phyloP scores from a whole-genome alignment of 2,888 invertebrate species.

The Phymatocera aterrima region DNA sequence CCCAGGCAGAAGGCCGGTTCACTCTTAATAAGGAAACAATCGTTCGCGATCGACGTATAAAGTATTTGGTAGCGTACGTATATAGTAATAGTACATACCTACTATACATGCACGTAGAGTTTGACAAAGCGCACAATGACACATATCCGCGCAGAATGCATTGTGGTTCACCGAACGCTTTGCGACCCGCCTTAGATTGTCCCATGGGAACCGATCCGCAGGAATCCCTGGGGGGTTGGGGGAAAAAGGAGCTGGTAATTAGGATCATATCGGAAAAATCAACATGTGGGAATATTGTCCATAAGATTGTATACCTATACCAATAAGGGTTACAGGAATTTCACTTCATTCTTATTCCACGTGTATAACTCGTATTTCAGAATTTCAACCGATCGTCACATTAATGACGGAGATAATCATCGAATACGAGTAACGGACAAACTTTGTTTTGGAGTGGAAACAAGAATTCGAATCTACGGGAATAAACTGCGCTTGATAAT shows the following conservation, averaged over 20 bases:
- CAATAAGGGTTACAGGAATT: background rate
- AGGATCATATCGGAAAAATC: conserved; percentile 39
- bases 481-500: background rate
- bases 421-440: too few species aligned
- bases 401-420: too few species aligned
- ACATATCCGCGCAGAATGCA: conserved; percentile 15
- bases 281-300: conserved; percentile 41
- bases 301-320: too few species aligned
- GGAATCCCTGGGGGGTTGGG: conserved; percentile 7
- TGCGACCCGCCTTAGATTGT: conserved; percentile 14
- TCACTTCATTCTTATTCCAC: background rate
- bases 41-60: conserved; percentile 34
- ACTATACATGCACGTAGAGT: background rate
- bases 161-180: conserved; percentile 35
- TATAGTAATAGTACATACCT: background rate
- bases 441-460: too few species aligned
- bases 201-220: conserved; percentile 40
- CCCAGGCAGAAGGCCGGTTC: conserved; percentile 18
- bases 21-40: conserved; percentile 42
- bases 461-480: too few species aligned
- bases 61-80: too few species aligned
- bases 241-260: conserved; percentile 16
- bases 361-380: background rate
- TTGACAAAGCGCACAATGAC: conserved; percentile 29
- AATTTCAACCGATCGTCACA: too few species aligned